Evolutionary conservation across 2,113 vertebrate genomes (phyloP).

Genomic region (Leuciscus idus): DNA sequence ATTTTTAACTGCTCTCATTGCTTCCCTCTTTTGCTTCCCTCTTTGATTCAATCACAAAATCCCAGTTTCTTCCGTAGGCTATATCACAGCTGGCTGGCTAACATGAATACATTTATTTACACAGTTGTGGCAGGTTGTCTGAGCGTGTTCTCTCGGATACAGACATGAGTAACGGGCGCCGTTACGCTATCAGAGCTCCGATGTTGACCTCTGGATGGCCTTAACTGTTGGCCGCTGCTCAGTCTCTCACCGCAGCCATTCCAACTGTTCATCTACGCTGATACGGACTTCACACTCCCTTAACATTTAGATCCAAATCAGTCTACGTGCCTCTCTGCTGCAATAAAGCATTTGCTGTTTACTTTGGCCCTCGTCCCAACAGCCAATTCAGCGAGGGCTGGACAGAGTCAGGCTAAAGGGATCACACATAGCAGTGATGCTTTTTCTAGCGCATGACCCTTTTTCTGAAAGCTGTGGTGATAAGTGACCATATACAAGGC

Average conservation of each 20-base stretch:
- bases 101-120: slow-evolving; percentile 9
- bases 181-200: slow-evolving; percentile 32
- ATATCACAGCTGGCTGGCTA: neutral
- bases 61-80: neutral
- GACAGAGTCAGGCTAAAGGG: slow-evolving; percentile 7
- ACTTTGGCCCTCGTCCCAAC: slow-evolving; percentile 34
- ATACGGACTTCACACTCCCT: slow-evolving; percentile 40
- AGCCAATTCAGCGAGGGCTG: slow-evolving; percentile 10
- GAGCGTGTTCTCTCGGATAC: slow-evolving; percentile 7
- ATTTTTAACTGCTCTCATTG: neutral
- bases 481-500: slow-evolving; percentile 14
- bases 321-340: slow-evolving; percentile 16
- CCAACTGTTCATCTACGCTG: slow-evolving; percentile 27
- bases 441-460: neutral
- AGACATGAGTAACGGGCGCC: slow-evolving; percentile 17
- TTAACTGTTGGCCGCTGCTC: slow-evolving; percentile 2
- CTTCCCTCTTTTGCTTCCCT: neutral
- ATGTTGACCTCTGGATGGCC: slow-evolving; percentile 41
- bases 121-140: slow-evolving; percentile 28
- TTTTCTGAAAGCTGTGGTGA: slow-evolving; percentile 19
- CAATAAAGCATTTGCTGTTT: slow-evolving; percentile 34
- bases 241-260: slow-evolving; percentile 21
- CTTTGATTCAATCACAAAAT: neutral
- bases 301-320: slow-evolving; percentile 42
- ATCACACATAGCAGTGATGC: neutral